A percentile compares a stretch with the other conserved stretches of the same genome.
Evolutionary conservation across 2,888 invertebrate genomes (phyloP).

Genomic region (Cerastoderma edule): DNA sequence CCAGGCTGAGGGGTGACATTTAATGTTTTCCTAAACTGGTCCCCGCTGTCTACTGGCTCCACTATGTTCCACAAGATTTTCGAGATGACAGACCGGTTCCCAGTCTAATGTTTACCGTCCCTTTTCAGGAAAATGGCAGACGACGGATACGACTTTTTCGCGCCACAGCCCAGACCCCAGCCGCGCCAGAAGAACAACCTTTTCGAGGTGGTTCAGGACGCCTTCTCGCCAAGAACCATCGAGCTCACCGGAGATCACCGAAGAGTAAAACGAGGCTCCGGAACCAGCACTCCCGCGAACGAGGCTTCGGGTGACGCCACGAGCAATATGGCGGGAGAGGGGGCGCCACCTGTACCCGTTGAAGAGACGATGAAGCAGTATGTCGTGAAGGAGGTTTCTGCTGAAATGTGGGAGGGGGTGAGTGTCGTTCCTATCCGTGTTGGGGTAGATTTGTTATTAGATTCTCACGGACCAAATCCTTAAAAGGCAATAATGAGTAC

Average conservation of each 20-base stretch:
- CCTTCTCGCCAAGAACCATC: slow-evolving; percentile 73
- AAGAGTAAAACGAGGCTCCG: slow-evolving; percentile 42
- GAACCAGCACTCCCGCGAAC: slow-evolving; percentile 24
- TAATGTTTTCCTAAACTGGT: background rate
- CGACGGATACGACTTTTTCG: slow-evolving; percentile 73
- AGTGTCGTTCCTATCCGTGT: slow-evolving; percentile 20
- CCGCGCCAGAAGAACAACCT: slow-evolving; percentile 73
- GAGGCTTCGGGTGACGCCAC: background rate
- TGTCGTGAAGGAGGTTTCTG: slow-evolving; percentile 62
- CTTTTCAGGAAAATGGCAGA: slow-evolving; percentile 60
- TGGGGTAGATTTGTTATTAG: background rate
- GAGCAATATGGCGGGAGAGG: background rate
- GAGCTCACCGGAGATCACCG: slow-evolving; percentile 65
- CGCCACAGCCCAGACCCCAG: slow-evolving; percentile 71
- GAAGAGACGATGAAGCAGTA: slow-evolving; percentile 54
- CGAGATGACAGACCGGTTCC: background rate
- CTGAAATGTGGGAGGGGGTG: slow-evolving; percentile 67
- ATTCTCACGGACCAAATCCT: slow-evolving; percentile 1
- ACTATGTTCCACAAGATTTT: background rate
- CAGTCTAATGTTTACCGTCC: background rate
- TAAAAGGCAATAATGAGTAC: no score
- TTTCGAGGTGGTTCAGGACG: slow-evolving; percentile 76
- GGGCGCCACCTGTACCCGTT: slow-evolving; percentile 30
- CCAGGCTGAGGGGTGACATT: background rate
- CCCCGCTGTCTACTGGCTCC: background rate